Percentiles rank a stretch among this genome's conserved stretches.
Conservation (phyloP, 2,888 invertebrate genomes). For the Leptinotarsa tumamoca region DNA sequence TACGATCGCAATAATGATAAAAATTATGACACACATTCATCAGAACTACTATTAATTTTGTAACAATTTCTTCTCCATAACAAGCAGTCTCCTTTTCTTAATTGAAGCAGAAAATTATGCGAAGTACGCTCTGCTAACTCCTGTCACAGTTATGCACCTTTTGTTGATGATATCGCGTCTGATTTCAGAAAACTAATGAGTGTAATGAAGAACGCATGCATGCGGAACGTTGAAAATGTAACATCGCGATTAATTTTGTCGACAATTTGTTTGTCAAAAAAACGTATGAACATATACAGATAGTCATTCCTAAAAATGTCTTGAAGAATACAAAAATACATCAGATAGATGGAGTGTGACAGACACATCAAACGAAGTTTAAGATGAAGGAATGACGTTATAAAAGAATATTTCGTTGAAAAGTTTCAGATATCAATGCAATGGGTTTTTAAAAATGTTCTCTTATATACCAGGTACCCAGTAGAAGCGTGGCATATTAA, state of each 20-base stretch:
- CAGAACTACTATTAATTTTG: neutral
- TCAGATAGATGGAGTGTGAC: no score
- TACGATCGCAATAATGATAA: neutral
- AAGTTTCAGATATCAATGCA: no score
- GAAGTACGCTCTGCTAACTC: slow-evolving; percentile 9
- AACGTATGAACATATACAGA: neutral
- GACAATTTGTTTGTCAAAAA: neutral
- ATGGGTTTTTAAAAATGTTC: no score
- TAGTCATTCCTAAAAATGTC: neutral
- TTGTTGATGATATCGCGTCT: slow-evolving; percentile 1
- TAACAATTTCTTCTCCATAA: neutral
- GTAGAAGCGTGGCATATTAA: no score
- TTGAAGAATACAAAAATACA: no score
- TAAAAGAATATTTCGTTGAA: no score
- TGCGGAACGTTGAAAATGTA: neutral
- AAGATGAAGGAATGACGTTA: no score
- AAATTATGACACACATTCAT: neutral
- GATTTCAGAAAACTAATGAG: neutral
- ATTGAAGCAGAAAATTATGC: slow-evolving; percentile 3
- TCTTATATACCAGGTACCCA: no score
- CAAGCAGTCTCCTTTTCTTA: neutral
- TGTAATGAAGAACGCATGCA: neutral
- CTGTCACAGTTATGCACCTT: slow-evolving; percentile 16
- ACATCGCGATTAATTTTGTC: neutral
- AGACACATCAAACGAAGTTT: no score